Conservation (phyloP, 2,113 vertebrate species). For the Salvelinus alpinus region DNA sequence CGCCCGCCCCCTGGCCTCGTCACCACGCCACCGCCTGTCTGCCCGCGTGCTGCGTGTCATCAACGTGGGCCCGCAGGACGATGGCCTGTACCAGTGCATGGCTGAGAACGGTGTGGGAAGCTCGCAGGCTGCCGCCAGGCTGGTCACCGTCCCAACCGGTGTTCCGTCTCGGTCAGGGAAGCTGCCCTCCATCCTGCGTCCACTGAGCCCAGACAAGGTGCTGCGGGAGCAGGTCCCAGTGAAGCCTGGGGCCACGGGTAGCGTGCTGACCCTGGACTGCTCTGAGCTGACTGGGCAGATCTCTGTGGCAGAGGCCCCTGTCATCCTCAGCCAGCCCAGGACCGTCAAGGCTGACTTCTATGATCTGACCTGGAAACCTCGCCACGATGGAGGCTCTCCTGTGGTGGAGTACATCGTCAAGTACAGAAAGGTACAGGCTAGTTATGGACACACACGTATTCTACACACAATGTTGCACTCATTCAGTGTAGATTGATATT, state of each 20-base stretch:
- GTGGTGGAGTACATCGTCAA: slow-evolving; percentile 91
- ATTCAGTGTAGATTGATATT: not conserved
- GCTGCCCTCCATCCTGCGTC: slow-evolving; percentile 66
- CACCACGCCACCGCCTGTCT: slow-evolving; percentile 80
- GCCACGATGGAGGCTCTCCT: slow-evolving; percentile 80
- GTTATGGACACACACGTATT: not conserved
- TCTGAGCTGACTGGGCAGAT: slow-evolving; percentile 67
- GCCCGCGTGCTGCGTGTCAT: slow-evolving; percentile 73
- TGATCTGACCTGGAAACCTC: slow-evolving; percentile 90
- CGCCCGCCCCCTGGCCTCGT: slow-evolving; percentile 76
- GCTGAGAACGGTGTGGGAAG: slow-evolving; percentile 93
- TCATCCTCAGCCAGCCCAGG: slow-evolving; percentile 92
- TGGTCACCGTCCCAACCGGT: slow-evolving; percentile 82
- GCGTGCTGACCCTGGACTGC: slow-evolving; percentile 75
- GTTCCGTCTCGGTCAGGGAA: slow-evolving; percentile 50
- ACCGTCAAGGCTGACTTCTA: slow-evolving; percentile 93
- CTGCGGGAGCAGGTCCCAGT: slow-evolving; percentile 71
- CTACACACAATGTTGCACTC: not conserved
- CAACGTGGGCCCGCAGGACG: slow-evolving; percentile 86
- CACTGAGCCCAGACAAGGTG: slow-evolving; percentile 73
- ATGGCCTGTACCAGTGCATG: slow-evolving; percentile 96
- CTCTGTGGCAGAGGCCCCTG: slow-evolving; percentile 84
- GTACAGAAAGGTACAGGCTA: slow-evolving; percentile 87
- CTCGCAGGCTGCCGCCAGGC: slow-evolving; percentile 85
- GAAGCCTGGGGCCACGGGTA: slow-evolving; percentile 55